A percentile compares a stretch with the other conserved stretches of the same genome.
Conservation (phyloP, 2,888 invertebrate species). For the Dolichopus griseipennis region DNA sequence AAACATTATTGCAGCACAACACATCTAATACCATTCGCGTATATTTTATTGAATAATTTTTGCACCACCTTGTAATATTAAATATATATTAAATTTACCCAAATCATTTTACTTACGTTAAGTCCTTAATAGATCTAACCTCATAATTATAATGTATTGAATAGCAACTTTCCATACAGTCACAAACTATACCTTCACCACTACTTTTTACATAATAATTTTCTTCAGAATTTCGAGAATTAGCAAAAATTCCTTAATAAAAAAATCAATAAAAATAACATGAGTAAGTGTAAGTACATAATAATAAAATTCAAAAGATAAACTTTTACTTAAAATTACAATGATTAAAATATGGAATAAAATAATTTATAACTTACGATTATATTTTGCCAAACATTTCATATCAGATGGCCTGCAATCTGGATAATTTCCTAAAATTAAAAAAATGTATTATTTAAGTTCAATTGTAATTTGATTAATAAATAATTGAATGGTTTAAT, state of each 20-base stretch:
- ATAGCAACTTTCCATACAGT: slow-evolving; percentile 20
- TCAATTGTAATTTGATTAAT: no score
- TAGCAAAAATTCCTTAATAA: neutral
- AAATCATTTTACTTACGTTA: neutral
- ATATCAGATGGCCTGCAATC: slow-evolving; percentile 19
- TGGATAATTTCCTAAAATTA: slow-evolving; percentile 12
- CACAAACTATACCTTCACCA: slow-evolving; percentile 19
- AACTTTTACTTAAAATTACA: no score
- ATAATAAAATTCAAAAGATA: no score
- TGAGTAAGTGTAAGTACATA: no score
- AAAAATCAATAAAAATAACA: no score
- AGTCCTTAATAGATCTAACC: slow-evolving; percentile 7
- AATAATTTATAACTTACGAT: slow-evolving; percentile 16
- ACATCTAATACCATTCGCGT: no score
- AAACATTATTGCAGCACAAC: no score
- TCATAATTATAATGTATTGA: slow-evolving; percentile 20
- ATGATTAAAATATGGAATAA: no score
- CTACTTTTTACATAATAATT: slow-evolving; percentile 14
- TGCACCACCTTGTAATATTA: neutral
- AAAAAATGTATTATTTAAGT: no score
- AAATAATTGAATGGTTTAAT: no score
- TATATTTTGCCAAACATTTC: slow-evolving; percentile 17
- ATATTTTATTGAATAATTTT: neutral
- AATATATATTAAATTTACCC: neutral
- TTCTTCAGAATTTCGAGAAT: slow-evolving; percentile 13